phyloP scores from a whole-genome alignment of 2,888 invertebrate genomes.

The Morpho deidamia region DNA sequence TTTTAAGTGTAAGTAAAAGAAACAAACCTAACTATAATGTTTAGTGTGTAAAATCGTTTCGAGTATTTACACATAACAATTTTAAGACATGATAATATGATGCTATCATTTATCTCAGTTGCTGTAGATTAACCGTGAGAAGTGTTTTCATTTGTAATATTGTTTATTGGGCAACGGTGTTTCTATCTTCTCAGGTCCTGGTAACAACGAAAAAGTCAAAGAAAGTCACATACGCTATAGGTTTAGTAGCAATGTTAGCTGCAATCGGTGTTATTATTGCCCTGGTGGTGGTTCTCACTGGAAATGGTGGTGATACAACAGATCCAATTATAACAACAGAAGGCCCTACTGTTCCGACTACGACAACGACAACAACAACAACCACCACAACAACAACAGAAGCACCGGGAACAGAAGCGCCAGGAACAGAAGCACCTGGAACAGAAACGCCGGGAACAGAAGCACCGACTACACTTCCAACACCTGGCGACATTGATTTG shows the following conservation, averaged over 20 bases:
- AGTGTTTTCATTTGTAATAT: neutral
- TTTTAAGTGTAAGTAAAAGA: too few relatives aligned
- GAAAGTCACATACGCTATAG: slow-evolving; percentile 74
- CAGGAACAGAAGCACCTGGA: slow-evolving; percentile 20
- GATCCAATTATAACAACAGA: slow-evolving; percentile 45
- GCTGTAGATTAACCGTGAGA: too few relatives aligned
- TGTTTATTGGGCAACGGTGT: too few relatives aligned
- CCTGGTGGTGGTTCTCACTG: slow-evolving; percentile 76
- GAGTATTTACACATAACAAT: too few relatives aligned
- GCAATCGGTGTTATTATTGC: slow-evolving; percentile 80
- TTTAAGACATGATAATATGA: too few relatives aligned
- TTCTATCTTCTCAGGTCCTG: slow-evolving; percentile 70
- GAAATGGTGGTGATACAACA: slow-evolving; percentile 45
- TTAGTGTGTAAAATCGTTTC: too few relatives aligned
- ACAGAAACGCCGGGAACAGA: slow-evolving; percentile 16
- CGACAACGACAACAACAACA: slow-evolving; percentile 27
- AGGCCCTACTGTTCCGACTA: slow-evolving; percentile 28
- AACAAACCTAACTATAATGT: too few relatives aligned
- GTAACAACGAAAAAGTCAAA: slow-evolving; percentile 77
- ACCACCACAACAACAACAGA: slow-evolving; percentile 27
- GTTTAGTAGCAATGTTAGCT: slow-evolving; percentile 74
- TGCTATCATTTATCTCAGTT: too few relatives aligned
- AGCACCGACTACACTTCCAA: slow-evolving; percentile 24
- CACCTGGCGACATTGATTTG: slow-evolving; percentile 67
- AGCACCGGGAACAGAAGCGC: slow-evolving; percentile 28